These are phyloP conservation scores for Leucoptera coffeella DNA, from an alignment of 2,888 invertebrate genomes.

Conservation along the genomic window DNA sequence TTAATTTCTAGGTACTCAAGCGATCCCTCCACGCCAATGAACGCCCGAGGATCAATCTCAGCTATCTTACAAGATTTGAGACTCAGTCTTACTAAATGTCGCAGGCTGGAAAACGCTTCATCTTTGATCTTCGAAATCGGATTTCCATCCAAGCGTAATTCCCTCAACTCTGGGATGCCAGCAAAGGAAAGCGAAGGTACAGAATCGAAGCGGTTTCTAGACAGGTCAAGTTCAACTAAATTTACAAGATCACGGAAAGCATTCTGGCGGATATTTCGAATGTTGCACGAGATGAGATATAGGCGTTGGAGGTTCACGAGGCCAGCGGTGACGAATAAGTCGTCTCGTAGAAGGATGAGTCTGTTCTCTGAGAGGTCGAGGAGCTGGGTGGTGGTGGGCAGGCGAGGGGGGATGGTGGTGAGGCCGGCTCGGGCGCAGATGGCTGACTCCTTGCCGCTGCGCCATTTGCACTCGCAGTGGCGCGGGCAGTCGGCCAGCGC, in stretches of 20 bases:
- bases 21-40: constrained; percentile 64
- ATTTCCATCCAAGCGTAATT: constrained; percentile 69
- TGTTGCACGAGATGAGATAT: constrained; percentile 64
- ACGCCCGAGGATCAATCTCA: constrained; percentile 63
- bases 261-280: constrained; percentile 62
- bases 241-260: constrained; percentile 75
- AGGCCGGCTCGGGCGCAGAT: constrained; percentile 72
- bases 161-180: constrained; percentile 66
- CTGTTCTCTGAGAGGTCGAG: constrained; percentile 73
- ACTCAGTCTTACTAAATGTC: constrained; percentile 66
- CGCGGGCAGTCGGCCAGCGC: constrained; percentile 63
- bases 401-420: constrained; percentile 63
- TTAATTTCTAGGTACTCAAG: constrained; percentile 74
- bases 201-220: constrained; percentile 60
- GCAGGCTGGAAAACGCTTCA: constrained; percentile 61
- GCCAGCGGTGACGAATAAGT: constrained; percentile 68
- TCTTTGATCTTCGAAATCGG: constrained; percentile 64
- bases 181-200: constrained; percentile 71
- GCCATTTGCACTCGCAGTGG: constrained; percentile 85
- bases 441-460: constrained; percentile 80
- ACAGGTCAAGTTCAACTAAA: constrained; percentile 74
- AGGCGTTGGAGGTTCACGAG: constrained; percentile 77
- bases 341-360: constrained; percentile 59
- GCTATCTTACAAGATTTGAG: constrained; percentile 66
- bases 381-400: constrained; percentile 74